Percentiles rank a stretch among this genome's conserved stretches.
Evolutionary conservation across 1,140 invertebrate species (phyloP).

Genomic region (Polypedilum vanderplanki): DNA sequence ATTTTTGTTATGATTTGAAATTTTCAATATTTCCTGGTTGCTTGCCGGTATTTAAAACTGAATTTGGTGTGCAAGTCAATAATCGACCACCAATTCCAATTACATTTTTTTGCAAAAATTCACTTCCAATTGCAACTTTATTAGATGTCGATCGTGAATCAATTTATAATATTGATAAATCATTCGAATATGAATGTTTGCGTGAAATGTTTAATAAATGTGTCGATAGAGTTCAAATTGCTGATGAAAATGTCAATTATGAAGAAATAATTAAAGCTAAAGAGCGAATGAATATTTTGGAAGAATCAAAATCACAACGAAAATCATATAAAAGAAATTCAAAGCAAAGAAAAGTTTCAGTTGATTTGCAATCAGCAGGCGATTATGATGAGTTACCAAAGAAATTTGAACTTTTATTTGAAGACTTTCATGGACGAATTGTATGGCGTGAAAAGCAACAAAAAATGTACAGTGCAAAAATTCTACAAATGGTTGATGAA

Average conservation of each 20-base stretch:
- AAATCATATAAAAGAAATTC: neutral
- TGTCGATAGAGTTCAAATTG: neutral
- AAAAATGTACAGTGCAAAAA: neutral
- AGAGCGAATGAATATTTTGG: neutral
- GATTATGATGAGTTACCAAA: neutral
- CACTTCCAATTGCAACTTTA: neutral
- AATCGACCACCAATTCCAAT: neutral
- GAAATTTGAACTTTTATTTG: neutral
- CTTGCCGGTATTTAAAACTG: neutral
- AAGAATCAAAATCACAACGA: neutral
- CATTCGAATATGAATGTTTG: conserved; percentile 20
- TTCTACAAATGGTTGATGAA: conserved; percentile 7
- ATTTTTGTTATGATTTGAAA: neutral
- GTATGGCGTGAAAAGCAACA: neutral
- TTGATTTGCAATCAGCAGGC: neutral
- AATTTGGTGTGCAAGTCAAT: neutral
- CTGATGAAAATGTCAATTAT: neutral
- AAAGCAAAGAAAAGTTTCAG: neutral
- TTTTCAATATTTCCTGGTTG: conserved; percentile 5
- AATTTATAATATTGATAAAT: neutral
- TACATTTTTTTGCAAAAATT: neutral
- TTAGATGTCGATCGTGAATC: neutral
- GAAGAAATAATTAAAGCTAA: neutral
- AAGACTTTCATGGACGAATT: neutral
- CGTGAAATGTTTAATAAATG: conserved; percentile 1